Base-by-base conservation (phyloP, 2,113 vertebrate species). In the Anthoscopus minutus region DNA sequence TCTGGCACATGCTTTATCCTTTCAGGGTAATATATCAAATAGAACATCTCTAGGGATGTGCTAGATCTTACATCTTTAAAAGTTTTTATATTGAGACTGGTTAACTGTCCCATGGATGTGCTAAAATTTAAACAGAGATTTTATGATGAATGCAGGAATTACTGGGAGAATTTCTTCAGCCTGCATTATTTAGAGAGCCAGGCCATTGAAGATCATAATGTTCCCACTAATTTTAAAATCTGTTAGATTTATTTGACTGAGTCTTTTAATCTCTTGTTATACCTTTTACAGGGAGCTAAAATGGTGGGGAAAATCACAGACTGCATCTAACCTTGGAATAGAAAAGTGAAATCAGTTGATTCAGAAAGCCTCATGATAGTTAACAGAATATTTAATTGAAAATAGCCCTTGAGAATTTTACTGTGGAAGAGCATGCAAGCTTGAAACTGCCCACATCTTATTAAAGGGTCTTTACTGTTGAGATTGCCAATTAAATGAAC, bases 331-430 rank as follows among this genome's bases (percentile, higher is more conserved):
- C 35, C 20, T 85, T 81, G 37, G 15, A 86, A 54, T 0, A 60
- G 56, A 85, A 92, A 60, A 70, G 21, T 0, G 1, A 88, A 88
- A 54, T 44, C 44, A 37, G 13, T 48, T 85, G 51, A 82, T 88
- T 80, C 53, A 93, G 53, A 85, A 53, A 64, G 71, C 9, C 21
- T 61, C 2, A 2, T 54, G 95, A 74, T 87, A 45, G 65, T 88
- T 96, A 97, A 87, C 73, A 93, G 47, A 62, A 65, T 67, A 51
- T 66, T 64, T 86, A 95, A 94, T 61, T 92, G 58, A 95, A 96
- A 97, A 93, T 30, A 61, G 9, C 53, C 81, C 92, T 86, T 93
- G 85, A 96, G 89, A 93, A 89, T 96, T 95, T 96, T 95, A 72
- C 27, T 71, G 11, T 35, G 44, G 31, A 70, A 50, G 8, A 44